These are phyloP conservation scores for Meliscaeva auricollis DNA, from an alignment of 2,888 invertebrate species.

Conservation along the genomic window DNA sequence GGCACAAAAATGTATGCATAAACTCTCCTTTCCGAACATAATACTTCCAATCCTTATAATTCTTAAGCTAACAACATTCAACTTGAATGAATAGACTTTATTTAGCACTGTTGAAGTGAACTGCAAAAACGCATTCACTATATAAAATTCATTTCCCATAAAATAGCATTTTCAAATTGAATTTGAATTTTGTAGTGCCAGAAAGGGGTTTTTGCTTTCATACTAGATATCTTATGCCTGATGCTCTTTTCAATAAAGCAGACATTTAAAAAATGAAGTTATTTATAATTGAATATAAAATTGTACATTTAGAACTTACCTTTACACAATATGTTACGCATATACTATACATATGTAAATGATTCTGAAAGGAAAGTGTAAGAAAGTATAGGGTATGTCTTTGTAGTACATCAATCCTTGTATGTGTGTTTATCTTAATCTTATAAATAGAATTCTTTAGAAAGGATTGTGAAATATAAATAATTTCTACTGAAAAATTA, in stretches of 20 bases:
- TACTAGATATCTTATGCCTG: not conserved
- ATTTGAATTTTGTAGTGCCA: slow-evolving; percentile 17
- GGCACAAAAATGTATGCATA: slow-evolving; percentile 13
- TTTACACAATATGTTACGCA: not conserved
- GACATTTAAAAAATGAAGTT: slow-evolving; percentile 37
- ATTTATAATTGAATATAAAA: slow-evolving; percentile 22
- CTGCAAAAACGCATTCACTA: slow-evolving; percentile 48
- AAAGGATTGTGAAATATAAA: no score
- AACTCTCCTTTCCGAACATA: slow-evolving; percentile 20
- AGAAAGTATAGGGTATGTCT: no score
- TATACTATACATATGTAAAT: not conserved
- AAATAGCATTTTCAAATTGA: slow-evolving; percentile 54
- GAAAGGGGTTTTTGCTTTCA: not conserved
- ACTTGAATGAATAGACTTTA: slow-evolving; percentile 52
- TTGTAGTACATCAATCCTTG: no score
- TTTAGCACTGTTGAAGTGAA: slow-evolving; percentile 28
- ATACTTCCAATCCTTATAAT: slow-evolving; percentile 58
- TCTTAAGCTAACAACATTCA: slow-evolving; percentile 57
- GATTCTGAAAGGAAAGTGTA: slow-evolving; percentile 6
- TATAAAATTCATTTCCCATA: slow-evolving; percentile 52
- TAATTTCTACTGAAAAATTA: no score
- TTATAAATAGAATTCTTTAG: no score
- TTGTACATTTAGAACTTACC: slow-evolving; percentile 8
- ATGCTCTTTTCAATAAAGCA: slow-evolving; percentile 21
- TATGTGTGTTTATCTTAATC: no score